Conservation (phyloP, 2,113 vertebrate species). For the Grallaria varia region DNA sequence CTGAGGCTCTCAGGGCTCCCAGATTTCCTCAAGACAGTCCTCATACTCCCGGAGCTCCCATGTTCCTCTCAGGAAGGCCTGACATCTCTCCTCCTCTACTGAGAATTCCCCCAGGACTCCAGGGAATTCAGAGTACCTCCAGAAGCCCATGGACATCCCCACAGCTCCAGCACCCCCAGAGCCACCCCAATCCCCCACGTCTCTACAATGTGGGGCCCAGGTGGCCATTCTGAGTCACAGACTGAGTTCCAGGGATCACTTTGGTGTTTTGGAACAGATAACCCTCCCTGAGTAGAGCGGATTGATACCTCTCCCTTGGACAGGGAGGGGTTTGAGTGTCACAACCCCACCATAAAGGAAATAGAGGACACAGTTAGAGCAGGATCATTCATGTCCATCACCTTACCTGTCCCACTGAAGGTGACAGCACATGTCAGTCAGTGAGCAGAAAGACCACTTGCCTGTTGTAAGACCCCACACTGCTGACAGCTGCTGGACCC, state of each 20-base stretch:
- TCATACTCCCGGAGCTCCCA: too few species aligned
- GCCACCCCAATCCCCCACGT: accelerated
- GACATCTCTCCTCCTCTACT: neutral
- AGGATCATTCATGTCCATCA: neutral
- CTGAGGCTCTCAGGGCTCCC: neutral
- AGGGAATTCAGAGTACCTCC: neutral
- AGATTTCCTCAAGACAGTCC: too few species aligned
- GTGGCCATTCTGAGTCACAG: neutral
- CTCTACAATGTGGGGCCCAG: too few species aligned
- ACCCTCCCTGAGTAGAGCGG: neutral
- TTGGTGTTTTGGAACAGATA: neutral
- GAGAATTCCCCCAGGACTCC: neutral
- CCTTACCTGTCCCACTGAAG: neutral
- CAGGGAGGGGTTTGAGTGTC: neutral
- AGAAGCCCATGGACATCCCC: neutral
- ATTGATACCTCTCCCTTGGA: neutral
- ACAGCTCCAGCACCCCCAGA: neutral
- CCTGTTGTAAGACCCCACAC: accelerated
- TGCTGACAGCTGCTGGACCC: neutral
- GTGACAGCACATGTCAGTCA: accelerated
- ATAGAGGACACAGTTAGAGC: neutral
- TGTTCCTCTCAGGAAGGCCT: neutral
- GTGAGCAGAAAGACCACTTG: neutral
- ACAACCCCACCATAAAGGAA: neutral
- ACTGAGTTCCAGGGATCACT: neutral